A percentile compares a stretch with the other conserved stretches of the same genome.
Evolutionary conservation across 2,797 vertebrate genomes (phyloP).

Genomic region (Neosilurus mollespiculum): DNA sequence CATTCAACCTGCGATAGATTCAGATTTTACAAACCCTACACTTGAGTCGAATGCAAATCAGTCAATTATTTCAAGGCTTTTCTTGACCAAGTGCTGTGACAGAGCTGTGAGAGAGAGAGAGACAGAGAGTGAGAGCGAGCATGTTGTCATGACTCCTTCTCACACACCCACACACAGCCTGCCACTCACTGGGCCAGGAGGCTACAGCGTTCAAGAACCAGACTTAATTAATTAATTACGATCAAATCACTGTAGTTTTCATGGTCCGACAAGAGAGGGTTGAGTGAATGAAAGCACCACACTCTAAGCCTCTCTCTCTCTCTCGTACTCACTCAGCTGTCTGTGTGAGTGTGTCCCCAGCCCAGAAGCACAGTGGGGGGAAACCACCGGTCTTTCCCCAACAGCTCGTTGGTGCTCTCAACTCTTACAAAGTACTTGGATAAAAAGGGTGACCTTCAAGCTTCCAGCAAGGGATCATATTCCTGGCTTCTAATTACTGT

Average conservation of each 20-base stretch:
- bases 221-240: constrained; percentile 56
- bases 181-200: constrained; percentile 46
- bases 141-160: constrained; percentile 45
- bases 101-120: constrained; percentile 16
- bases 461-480: constrained; percentile 48
- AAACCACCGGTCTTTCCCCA: constrained; percentile 8
- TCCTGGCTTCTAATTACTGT: constrained; percentile 49
- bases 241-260: constrained; percentile 55
- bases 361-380: not conserved
- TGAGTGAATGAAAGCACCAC: constrained; percentile 28
- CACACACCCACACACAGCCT: constrained; percentile 52
- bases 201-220: constrained; percentile 46
- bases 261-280: constrained; percentile 47
- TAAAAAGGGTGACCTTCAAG: constrained; percentile 41
- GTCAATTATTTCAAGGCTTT: constrained; percentile 45
- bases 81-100: constrained; percentile 40
- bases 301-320: not conserved
- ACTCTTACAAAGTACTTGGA: constrained; percentile 6
- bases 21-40: constrained; percentile 17
- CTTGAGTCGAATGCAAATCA: constrained; percentile 44
- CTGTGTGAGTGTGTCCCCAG: not conserved
- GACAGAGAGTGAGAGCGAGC: constrained; percentile 30
- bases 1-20: not conserved
- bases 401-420: constrained; percentile 8
- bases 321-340: not conserved